Conservation (phyloP, 2,888 invertebrate genomes). For the Pardosa pseudoannulata region DNA sequence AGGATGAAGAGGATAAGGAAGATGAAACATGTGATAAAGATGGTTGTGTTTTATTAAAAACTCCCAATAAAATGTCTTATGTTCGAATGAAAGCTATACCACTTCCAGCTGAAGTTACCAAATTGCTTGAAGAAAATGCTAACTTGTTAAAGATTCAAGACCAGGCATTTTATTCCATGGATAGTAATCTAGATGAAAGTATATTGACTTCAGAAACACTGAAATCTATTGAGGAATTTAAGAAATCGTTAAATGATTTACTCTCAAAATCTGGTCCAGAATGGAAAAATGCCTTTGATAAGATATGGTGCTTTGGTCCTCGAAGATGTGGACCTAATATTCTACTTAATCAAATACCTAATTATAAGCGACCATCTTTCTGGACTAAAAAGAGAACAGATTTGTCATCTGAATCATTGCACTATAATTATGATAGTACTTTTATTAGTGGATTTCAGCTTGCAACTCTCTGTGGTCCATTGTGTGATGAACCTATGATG, state of each 20-base stretch:
- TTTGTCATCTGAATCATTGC: conserved; percentile 66
- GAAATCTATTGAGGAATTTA: conserved; percentile 76
- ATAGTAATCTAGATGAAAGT: conserved; percentile 30
- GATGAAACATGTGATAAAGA: neutral
- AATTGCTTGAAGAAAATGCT: conserved; percentile 84
- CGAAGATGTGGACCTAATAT: conserved; percentile 92
- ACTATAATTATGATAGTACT: conserved; percentile 81
- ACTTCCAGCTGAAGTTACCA: conserved; percentile 84
- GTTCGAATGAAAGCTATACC: conserved; percentile 87
- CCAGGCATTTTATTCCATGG: conserved; percentile 24
- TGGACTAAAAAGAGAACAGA: conserved; percentile 79
- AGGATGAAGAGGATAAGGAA: neutral
- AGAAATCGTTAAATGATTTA: conserved; percentile 81
- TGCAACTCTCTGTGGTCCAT: conserved; percentile 90
- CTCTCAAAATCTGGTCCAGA: conserved; percentile 82
- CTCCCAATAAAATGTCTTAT: conserved; percentile 84
- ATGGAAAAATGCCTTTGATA: conserved; percentile 80
- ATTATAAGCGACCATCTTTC: conserved; percentile 82
- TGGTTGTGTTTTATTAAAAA: conserved; percentile 79
- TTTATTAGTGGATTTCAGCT: conserved; percentile 92
- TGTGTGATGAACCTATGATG: conserved; percentile 98
- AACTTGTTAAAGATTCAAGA: conserved; percentile 82
- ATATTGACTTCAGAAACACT: conserved; percentile 65
- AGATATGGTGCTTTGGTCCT: conserved; percentile 95
- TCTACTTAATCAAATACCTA: conserved; percentile 86